Base-by-base conservation (phyloP, 2,797 vertebrate genomes). In the Selene dorsalis region DNA sequence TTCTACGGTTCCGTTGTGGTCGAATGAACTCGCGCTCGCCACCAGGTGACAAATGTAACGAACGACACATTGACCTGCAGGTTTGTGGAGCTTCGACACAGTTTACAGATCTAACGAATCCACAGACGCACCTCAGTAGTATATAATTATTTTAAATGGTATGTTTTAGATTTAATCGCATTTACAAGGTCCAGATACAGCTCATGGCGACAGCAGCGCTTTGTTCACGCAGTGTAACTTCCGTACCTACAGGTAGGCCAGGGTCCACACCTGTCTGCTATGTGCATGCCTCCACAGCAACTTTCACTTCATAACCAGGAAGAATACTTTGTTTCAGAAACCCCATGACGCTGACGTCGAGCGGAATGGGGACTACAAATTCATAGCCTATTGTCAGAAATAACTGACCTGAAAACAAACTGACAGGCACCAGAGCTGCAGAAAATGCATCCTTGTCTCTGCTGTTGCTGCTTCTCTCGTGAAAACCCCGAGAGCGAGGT, bases 331-430 rank as follows among this genome's bases (percentile, higher is more conserved):
- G 32, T 72, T 41, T n/a, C 59, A 24, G 4, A 12, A 74, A 69
- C 69, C 92, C 17, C 88, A 58, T 94, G 94, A 94, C 86, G 18
- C 8, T 88, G 90, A 93, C 92, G 92, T 93, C 84, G 92, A 7
- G 20, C 4, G 77, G 87, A 89, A 89, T 89, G 84, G 30, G 45
- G 70, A 73, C 62, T 6, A 41, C 65, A 75, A 50, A 82, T 47
- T 48, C 72, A 75, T 38, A 9, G 45, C 17, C 45, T 48, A 57
- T 86, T 90, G 90, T 90, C 39, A 56, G 67, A 65, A 83, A 62
- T 75, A 68, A 84, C 4, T 93, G 90, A 92, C 88, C 88, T 39
- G 86, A 89, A 87, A 88, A 83, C 73, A 43, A 71, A 73, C 6
- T 39, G 65, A 69, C 41, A 65, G 69, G 62, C 41, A 57, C 24